phyloP scores from a whole-genome alignment of 1,140 invertebrate genomes.

The Aphaenogaster floridana region DNA sequence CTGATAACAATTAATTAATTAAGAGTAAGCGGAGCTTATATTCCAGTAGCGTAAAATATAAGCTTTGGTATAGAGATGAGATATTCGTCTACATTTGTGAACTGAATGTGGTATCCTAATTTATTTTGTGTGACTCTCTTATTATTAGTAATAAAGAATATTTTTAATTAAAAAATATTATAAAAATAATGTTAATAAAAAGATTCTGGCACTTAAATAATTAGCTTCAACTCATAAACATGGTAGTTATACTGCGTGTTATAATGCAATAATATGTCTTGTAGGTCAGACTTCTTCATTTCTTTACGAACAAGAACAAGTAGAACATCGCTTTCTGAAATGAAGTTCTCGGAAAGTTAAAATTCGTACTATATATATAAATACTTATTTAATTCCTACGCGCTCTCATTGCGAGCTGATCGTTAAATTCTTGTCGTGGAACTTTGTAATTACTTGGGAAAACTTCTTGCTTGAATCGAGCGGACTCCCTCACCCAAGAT shows the following conservation, averaged over 20 bases:
- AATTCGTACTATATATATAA: slow-evolving; percentile 55
- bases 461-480: slow-evolving; percentile 39
- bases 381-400: slow-evolving; percentile 53
- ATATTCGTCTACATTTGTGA: slow-evolving; percentile 4
- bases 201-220: neutral
- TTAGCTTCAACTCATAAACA: neutral
- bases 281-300: slow-evolving; percentile 23
- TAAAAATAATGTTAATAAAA: slow-evolving; percentile 16
- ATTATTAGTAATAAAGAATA: neutral
- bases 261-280: slow-evolving; percentile 12
- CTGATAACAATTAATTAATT: slow-evolving; percentile 58
- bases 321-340: slow-evolving; percentile 36
- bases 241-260: neutral
- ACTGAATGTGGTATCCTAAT: neutral
- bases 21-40: slow-evolving; percentile 42
- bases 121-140: neutral
- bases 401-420: slow-evolving; percentile 45
- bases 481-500: neutral
- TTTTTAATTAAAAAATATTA: neutral
- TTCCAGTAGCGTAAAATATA: slow-evolving; percentile 7
- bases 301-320: slow-evolving; percentile 34
- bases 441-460: slow-evolving; percentile 57
- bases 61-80: slow-evolving; percentile 10
- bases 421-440: slow-evolving; percentile 57
- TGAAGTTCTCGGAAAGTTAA: slow-evolving; percentile 47